Evolutionary conservation across 1,140 invertebrate genomes (phyloP), one percentile per base, ranked within the genome.

Genomic region (Apocrypta bakeri): DNA sequence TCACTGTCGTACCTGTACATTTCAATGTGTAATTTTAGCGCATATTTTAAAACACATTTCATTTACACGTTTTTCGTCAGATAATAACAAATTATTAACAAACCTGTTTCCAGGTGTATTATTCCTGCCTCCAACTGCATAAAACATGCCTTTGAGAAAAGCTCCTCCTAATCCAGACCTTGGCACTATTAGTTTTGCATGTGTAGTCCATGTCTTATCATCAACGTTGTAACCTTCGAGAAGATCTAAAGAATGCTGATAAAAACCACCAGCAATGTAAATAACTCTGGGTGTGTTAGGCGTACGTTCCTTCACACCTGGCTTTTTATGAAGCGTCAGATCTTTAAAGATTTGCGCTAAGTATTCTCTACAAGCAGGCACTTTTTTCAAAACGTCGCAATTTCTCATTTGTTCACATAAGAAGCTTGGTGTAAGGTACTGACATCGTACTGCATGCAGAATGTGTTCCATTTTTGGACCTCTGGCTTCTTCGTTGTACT

Each of bases 361-460:
- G 90, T 98, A 98, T 90, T 98, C 97, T 66, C 96, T 94, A 88
- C 97, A 98, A 6, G 97, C 96, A 0, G 97, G 97, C 24, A 96
- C 94, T 88, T 97, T 97, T 86, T 95, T 95, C n/a, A 98, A 90
- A 2, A 98, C 94, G 66, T 96, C 95, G 91, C 97, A 98, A 86
- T 96, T 97, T 85, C 95, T 97, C 94, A 98, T 96, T 92, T 98
- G 97, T 81, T 98, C 96, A 85, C 97, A 96, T 11, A 96, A 86
- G 90, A 98, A 98, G 85, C 94, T 95, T 1, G 98, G 97, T n/a
- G 97, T 97, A 17, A 98, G 93, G 91, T 96, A 98, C 88, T 98
- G 97, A 88, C 97, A 98, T 2, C 98, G 94, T 1, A 98, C 97
- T 0, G 96, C 96, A 87, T 95, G 95, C 37, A 98, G 90, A 85